Percentiles rank a stretch among this genome's conserved stretches.
These are phyloP conservation scores for Heliocidaris tuberculata DNA, from an alignment of 35 echinoderm and acorn worm species.

Conservation along the genomic window DNA sequence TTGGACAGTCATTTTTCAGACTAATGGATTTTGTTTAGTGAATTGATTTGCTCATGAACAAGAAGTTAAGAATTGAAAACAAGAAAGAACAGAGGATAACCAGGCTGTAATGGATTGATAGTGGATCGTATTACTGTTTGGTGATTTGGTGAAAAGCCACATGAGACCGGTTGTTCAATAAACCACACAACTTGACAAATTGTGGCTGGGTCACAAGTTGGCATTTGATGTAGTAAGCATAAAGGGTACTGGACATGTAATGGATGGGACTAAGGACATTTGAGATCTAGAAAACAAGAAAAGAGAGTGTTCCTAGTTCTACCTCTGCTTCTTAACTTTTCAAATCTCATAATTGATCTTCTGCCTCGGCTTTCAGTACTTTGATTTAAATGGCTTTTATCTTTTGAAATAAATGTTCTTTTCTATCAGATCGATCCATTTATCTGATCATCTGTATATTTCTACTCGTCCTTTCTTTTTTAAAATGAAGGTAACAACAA, in stretches of 20 bases:
- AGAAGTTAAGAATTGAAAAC: not conserved
- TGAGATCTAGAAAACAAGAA: not conserved
- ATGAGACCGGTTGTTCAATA: not conserved
- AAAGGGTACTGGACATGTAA: not conserved
- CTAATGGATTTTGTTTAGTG: not conserved
- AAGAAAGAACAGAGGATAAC: not conserved
- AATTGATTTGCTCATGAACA: not conserved
- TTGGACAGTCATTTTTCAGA: too few relatives aligned
- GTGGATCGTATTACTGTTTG: not conserved
- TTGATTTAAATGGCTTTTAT: too few relatives aligned
- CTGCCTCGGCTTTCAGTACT: too few relatives aligned
- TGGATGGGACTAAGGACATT: not conserved
- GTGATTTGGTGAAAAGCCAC: not conserved
- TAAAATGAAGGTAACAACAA: too few relatives aligned
- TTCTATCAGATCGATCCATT: too few relatives aligned
- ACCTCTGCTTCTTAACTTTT: not conserved
- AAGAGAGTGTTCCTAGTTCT: not conserved
- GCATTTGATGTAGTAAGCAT: not conserved
- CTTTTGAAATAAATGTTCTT: too few relatives aligned
- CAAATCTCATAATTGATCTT: not conserved
- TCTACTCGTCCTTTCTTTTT: too few relatives aligned
- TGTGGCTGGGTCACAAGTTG: not conserved
- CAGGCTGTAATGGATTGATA: not conserved
- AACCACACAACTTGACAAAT: slow-evolving; percentile 8
- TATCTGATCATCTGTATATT: too few relatives aligned